phyloP scores from a whole-genome alignment of 2,797 vertebrate genomes.

The Acipenser ruthenus region DNA sequence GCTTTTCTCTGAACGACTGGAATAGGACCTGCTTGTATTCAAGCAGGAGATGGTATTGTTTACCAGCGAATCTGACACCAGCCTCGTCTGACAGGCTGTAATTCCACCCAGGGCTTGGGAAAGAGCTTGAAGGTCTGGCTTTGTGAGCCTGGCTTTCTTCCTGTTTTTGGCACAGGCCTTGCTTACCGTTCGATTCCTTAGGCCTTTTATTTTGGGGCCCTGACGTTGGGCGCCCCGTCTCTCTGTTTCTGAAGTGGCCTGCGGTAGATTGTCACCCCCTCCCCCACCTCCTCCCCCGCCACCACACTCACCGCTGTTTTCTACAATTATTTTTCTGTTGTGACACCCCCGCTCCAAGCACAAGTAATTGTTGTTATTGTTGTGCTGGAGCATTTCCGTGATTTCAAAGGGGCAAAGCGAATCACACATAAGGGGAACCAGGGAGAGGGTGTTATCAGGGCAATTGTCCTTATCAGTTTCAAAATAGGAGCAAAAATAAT shows the following conservation, averaged over 20 bases:
- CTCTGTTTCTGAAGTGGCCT: constrained; percentile 25
- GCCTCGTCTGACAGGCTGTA: constrained; percentile 29
- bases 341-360: constrained; percentile 49
- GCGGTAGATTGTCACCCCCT: constrained; percentile 42
- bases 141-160: constrained; percentile 34
- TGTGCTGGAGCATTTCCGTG: constrained; percentile 61
- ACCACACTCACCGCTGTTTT: not conserved
- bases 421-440: not conserved
- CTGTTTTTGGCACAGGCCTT: constrained; percentile 49
- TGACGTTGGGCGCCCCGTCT: constrained; percentile 40
- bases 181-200: constrained; percentile 58
- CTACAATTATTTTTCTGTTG: constrained; percentile 29
- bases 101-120: constrained; percentile 24
- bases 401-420: constrained; percentile 28
- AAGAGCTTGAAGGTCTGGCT: constrained; percentile 31
- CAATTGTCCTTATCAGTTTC: too few species aligned
- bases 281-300: not conserved
- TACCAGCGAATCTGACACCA: constrained; percentile 33
- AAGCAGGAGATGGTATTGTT: constrained; percentile 20
- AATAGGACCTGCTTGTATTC: constrained; percentile 24
- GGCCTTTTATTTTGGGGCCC: constrained; percentile 46
- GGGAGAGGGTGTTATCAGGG: not conserved
- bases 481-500: too few species aligned
- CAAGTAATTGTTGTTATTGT: constrained; percentile 71
- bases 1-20: too few species aligned